These are phyloP conservation scores for Antheraea pernyi DNA, from an alignment of 1,140 invertebrate species.

Conservation along the genomic window DNA sequence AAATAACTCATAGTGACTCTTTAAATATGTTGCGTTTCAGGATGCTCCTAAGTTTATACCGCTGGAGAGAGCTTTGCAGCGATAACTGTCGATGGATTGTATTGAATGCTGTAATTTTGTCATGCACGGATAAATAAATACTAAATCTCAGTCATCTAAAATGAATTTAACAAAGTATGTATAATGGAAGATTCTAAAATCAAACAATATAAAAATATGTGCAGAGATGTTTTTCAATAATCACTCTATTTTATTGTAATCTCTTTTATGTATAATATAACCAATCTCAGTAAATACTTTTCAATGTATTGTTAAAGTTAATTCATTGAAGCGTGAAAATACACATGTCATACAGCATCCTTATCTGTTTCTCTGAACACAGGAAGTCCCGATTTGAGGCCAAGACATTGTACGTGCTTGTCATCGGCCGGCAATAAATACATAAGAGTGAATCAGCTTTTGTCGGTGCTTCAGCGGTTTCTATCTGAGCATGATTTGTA, in stretches of 20 bases:
- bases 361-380: not conserved
- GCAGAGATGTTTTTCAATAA: too few relatives aligned
- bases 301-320: not conserved
- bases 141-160: too few relatives aligned
- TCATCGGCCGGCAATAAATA: constrained; percentile 2
- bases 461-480: constrained; percentile 1
- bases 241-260: not conserved
- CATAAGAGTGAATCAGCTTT: constrained; percentile 4
- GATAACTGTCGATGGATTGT: too few relatives aligned
- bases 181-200: too few relatives aligned
- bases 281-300: not conserved
- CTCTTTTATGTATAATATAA: not conserved
- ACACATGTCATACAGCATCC: not conserved
- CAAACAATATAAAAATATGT: too few relatives aligned
- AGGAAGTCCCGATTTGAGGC: not conserved
- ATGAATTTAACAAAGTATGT: too few relatives aligned
- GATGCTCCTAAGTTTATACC: too few relatives aligned
- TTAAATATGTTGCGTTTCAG: too few relatives aligned
- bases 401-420: constrained; percentile 3
- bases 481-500: constrained; percentile 57
- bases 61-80: too few relatives aligned
- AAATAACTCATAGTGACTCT: too few relatives aligned
- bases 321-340: not conserved
- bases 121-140: too few relatives aligned
- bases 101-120: too few relatives aligned